Percentiles rank a stretch among this genome's conserved stretches.
Conservation (phyloP, 2,797 vertebrate genomes). For the Myripristis murdjan region DNA sequence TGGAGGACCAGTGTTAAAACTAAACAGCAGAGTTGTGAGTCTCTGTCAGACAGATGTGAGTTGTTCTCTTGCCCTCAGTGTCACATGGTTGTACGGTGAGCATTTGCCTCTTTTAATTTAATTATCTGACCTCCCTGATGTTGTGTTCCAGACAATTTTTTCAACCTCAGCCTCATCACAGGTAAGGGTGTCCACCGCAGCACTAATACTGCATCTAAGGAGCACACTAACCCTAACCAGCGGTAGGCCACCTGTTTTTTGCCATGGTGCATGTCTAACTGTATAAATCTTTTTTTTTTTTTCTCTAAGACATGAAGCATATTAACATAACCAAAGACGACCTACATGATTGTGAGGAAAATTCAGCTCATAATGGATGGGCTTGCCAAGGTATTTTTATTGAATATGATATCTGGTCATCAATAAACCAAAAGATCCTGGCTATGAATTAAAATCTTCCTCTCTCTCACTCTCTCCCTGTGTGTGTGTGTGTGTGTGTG, state of each 20-base stretch:
- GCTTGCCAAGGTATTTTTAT: slow-evolving; percentile 11
- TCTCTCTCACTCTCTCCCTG: too few species aligned
- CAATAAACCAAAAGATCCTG: background rate
- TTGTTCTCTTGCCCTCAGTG: too few species aligned
- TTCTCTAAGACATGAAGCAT: fast-evolving
- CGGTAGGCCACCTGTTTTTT: background rate
- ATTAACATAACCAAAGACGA: background rate
- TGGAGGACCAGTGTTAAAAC: too few species aligned
- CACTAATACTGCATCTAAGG: background rate
- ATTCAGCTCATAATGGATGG: fast-evolving
- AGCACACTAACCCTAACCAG: background rate
- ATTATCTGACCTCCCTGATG: background rate
- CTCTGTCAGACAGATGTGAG: too few species aligned
- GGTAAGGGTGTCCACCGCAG: fast-evolving
- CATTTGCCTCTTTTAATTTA: background rate
- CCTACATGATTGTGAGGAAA: fast-evolving
- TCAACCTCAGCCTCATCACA: background rate
- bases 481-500: too few species aligned
- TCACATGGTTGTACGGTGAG: too few species aligned
- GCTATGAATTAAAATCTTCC: background rate
- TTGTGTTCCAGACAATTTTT: slow-evolving; percentile 7
- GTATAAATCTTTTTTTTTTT: slow-evolving; percentile 6
- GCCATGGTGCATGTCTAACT: background rate
- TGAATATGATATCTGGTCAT: background rate
- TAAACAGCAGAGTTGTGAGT: too few species aligned